Evolutionary conservation across 2,113 vertebrate species (phyloP).

Genomic region (Fregetta grallaria): DNA sequence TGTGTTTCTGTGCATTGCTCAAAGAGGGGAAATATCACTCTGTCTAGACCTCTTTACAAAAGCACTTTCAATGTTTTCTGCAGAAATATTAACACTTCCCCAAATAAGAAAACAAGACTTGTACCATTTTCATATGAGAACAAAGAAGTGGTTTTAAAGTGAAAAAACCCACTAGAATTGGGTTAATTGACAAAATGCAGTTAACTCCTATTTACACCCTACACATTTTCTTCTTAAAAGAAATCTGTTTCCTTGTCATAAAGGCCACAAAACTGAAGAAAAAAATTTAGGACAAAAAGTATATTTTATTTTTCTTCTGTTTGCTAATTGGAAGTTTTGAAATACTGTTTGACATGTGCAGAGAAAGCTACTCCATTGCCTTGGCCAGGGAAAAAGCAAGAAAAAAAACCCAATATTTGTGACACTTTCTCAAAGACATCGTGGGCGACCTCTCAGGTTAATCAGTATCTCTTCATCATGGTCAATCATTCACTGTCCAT

Average conservation of each 20-base stretch:
- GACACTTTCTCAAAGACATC: not conserved
- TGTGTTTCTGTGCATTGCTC: not conserved
- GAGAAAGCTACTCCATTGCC: not conserved
- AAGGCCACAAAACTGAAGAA: not conserved
- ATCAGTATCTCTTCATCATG: not conserved
- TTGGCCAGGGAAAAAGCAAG: not conserved
- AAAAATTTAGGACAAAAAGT: not conserved
- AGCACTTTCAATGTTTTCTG: not conserved
- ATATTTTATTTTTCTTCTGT: not conserved
- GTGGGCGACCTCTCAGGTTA: not conserved
- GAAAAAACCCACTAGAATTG: not conserved
- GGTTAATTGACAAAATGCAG: not conserved
- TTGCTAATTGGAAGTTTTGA: not conserved
- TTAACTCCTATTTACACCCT: not conserved
- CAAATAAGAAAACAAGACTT: not conserved
- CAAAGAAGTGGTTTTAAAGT: not conserved
- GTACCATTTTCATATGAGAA: not conserved
- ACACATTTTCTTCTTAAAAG: not conserved
- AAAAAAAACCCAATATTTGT: accelerated
- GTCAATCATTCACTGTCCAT: not conserved
- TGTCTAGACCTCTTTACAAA: not conserved
- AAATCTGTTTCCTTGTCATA: not conserved
- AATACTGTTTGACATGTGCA: not conserved
- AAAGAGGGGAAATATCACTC: not conserved
- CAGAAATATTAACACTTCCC: not conserved